These are phyloP conservation scores for Penaeus japonicus DNA, from an alignment of 1,140 invertebrate genomes.

Conservation along the genomic window DNA sequence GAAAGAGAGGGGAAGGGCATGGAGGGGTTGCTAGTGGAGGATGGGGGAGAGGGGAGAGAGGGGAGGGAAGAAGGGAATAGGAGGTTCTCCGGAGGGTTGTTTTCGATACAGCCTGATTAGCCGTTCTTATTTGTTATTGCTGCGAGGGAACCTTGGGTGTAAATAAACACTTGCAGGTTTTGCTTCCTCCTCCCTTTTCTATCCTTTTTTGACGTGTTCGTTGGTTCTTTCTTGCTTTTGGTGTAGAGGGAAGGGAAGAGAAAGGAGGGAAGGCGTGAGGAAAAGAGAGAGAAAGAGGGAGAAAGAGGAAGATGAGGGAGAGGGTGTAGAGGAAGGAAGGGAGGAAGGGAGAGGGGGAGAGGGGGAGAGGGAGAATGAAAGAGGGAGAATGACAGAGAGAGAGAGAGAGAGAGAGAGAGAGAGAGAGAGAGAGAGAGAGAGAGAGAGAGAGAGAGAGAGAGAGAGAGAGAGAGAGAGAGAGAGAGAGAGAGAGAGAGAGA, in stretches of 20 bases:
- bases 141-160: no score
- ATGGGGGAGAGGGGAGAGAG: not conserved
- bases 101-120: no score
- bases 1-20: not conserved
- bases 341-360: not conserved
- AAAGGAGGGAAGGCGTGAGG: not conserved
- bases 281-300: not conserved
- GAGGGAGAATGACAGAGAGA: not conserved
- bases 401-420: constrained; percentile 1
- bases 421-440: constrained; percentile 1
- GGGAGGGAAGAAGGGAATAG: not conserved
- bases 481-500: not conserved
- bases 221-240: no score
- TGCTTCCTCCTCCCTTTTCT: no score
- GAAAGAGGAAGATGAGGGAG: not conserved
- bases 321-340: not conserved
- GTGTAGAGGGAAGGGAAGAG: not conserved
- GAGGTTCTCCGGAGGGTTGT: not conserved
- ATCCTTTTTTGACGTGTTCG: no score
- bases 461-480: not conserved
- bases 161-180: no score
- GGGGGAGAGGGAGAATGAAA: not conserved
- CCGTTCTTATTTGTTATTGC: no score
- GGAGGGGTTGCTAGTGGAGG: not conserved
- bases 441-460: not conserved